These are phyloP conservation scores for Calliopum simillimum DNA, from an alignment of 2,888 invertebrate species.

Conservation along the genomic window DNA sequence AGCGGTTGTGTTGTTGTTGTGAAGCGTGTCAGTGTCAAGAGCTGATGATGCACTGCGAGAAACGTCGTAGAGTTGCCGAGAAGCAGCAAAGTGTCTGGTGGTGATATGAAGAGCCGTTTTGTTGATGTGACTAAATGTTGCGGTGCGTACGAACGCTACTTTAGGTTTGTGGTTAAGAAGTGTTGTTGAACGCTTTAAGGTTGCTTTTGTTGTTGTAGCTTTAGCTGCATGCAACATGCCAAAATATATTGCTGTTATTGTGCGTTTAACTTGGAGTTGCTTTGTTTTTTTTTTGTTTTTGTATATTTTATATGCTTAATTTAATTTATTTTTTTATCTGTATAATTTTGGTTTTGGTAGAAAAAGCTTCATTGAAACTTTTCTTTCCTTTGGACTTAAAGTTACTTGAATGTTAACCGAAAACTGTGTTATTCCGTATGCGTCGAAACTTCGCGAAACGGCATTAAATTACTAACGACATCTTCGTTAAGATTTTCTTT, in stretches of 20 bases:
- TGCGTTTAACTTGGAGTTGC: conserved; percentile 8
- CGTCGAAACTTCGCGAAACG: conserved; percentile 7
- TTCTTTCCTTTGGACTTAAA: conserved; percentile 16
- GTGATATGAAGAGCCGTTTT: neutral
- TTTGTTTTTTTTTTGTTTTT: conserved; percentile 2
- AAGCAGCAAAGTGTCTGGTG: neutral
- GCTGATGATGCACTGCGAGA: neutral
- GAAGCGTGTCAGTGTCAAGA: neutral
- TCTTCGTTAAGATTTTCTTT: conserved; percentile 11
- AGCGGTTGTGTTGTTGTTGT: no score
- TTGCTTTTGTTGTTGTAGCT: neutral
- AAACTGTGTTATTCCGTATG: conserved; percentile 39
- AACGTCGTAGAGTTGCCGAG: neutral
- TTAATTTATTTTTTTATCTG: conserved; percentile 2
- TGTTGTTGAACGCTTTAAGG: conserved; percentile 31
- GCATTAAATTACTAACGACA: neutral
- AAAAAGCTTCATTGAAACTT: neutral
- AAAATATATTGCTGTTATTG: conserved; percentile 33
- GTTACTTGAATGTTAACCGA: conserved; percentile 40
- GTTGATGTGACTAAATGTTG: neutral
- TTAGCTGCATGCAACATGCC: conserved; percentile 45
- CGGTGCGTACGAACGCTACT: conserved; percentile 27
- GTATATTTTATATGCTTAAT: conserved; percentile 29
- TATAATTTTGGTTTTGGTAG: neutral
- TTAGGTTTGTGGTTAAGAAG: conserved; percentile 32